These are phyloP conservation scores for Pelecanoides urinatrix DNA, from an alignment of 2,113 vertebrate species.

Conservation along the genomic window DNA sequence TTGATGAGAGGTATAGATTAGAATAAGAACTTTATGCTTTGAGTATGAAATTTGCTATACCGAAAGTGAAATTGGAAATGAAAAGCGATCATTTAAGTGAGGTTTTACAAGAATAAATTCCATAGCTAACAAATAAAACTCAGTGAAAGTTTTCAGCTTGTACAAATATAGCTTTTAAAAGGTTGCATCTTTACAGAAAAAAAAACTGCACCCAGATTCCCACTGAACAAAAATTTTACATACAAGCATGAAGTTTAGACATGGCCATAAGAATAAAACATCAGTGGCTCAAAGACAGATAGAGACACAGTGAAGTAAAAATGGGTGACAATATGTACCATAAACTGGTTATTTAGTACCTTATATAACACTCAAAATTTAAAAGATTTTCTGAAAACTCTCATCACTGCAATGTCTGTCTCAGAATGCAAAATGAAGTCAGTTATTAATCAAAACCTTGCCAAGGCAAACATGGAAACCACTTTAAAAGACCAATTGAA, in stretches of 20 bases:
- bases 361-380: background rate
- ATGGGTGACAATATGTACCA: accelerated
- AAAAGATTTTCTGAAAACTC: background rate
- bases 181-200: background rate
- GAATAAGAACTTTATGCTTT: background rate
- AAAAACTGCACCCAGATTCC: background rate
- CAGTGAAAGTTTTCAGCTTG: background rate
- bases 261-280: background rate
- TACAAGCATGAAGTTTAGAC: background rate
- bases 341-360: background rate
- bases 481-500: background rate
- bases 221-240: background rate
- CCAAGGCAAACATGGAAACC: background rate
- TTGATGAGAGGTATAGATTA: background rate
- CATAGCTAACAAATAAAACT: background rate
- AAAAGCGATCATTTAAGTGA: background rate
- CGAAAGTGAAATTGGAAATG: background rate
- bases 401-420: background rate
- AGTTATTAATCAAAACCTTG: background rate
- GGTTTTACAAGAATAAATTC: background rate
- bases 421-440: background rate
- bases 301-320: background rate
- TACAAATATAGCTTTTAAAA: background rate
- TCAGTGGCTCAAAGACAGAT: background rate
- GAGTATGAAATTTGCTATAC: background rate